Percentiles rank a stretch among this genome's conserved stretches.
Evolutionary conservation across 1,140 invertebrate genomes (phyloP).

Genomic region (Papilio xuthus): DNA sequence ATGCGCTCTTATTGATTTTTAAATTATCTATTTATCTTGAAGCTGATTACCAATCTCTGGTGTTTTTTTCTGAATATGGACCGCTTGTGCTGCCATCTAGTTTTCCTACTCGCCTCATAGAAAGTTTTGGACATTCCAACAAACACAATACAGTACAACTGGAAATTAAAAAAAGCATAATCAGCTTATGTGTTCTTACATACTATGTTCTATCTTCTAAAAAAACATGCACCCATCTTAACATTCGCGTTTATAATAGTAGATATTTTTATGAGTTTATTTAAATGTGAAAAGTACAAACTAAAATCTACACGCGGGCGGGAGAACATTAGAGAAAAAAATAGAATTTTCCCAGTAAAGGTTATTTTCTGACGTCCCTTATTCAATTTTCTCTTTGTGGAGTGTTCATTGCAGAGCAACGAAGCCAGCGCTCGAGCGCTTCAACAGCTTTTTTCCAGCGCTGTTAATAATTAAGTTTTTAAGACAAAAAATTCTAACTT

Average conservation of each 20-base stretch:
- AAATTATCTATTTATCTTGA: background rate
- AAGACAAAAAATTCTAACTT: background rate
- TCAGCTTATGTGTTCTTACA: too few relatives aligned
- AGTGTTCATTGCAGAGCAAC: background rate
- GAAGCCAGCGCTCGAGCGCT: background rate
- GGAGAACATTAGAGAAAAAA: background rate
- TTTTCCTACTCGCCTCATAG: background rate
- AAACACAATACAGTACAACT: too few relatives aligned
- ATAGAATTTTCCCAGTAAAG: background rate
- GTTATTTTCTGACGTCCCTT: conserved; percentile 14
- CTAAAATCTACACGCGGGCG: background rate
- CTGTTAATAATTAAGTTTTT: background rate
- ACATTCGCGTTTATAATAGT: too few relatives aligned
- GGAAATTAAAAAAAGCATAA: too few relatives aligned
- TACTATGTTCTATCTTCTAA: too few relatives aligned
- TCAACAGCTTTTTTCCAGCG: background rate
- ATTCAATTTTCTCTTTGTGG: conserved; percentile 6
- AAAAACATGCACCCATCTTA: too few relatives aligned
- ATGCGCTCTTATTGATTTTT: too few relatives aligned
- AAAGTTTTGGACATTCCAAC: background rate
- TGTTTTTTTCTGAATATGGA: background rate
- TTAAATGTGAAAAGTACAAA: background rate
- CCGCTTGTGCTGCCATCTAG: background rate
- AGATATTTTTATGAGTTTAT: background rate
- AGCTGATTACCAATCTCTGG: background rate